phyloP scores from a whole-genome alignment of 1,140 invertebrate species.

The Drosophila navojoa region DNA sequence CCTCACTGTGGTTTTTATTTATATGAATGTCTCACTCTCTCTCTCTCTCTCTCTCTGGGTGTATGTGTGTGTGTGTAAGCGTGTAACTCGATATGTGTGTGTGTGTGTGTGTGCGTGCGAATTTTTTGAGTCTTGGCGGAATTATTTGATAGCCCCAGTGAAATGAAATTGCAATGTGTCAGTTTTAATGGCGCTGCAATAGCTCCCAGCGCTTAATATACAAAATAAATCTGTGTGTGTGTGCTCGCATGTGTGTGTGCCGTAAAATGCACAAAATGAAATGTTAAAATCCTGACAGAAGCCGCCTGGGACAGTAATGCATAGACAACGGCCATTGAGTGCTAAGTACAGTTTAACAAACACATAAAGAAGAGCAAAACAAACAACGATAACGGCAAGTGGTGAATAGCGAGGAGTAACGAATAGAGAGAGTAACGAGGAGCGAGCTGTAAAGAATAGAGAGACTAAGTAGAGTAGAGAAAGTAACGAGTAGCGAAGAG shows the following conservation, averaged over 20 bases:
- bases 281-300: conserved; percentile 25
- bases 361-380: conserved; percentile 2
- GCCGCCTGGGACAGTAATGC: conserved; percentile 23
- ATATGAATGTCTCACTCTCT: conserved; percentile 17
- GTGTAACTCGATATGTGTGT: neutral
- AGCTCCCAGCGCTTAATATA: conserved; percentile 68
- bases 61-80: conserved; percentile 19
- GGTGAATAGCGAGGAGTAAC: neutral
- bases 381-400: neutral
- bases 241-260: conserved; percentile 11
- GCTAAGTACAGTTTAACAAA: conserved; percentile 50
- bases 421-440: neutral
- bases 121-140: conserved; percentile 48
- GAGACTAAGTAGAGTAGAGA: too few species aligned
- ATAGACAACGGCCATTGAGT: conserved; percentile 48
- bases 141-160: conserved; percentile 51
- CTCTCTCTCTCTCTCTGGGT: neutral
- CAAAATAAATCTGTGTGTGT: conserved; percentile 14
- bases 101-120: conserved; percentile 28
- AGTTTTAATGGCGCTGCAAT: conserved; percentile 79
- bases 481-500: neutral
- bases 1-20: conserved; percentile 57
- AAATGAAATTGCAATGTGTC: conserved; percentile 77
- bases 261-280: conserved; percentile 48
- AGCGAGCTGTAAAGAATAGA: too few species aligned